These are phyloP conservation scores for Cryptops parisi DNA, from an alignment of 2,888 invertebrate genomes.

Conservation along the genomic window DNA sequence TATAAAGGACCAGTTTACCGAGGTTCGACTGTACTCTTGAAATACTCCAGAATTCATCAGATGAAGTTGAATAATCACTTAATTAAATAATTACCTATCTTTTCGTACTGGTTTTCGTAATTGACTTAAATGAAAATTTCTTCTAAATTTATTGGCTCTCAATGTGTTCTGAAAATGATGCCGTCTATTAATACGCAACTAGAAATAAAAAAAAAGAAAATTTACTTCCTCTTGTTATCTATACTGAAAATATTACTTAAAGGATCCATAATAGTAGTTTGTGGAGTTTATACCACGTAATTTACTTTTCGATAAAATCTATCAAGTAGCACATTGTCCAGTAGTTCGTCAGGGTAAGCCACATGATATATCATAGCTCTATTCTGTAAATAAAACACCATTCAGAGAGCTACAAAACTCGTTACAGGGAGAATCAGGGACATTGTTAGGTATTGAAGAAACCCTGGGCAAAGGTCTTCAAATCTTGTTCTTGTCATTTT, in stretches of 20 bases:
- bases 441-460: not conserved
- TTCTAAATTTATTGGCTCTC: constrained; percentile 9
- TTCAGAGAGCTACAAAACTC: not conserved
- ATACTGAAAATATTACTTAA: not conserved
- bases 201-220: not conserved
- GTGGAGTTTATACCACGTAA: too few relatives aligned
- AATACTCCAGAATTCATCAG: too few relatives aligned
- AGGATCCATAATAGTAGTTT: too few relatives aligned
- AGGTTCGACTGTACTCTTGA: too few relatives aligned
- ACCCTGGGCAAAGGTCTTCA: too few relatives aligned
- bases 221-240: not conserved
- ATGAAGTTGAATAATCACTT: too few relatives aligned
- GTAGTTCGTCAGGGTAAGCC: constrained; percentile 10
- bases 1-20: too few relatives aligned
- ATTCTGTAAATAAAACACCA: not conserved
- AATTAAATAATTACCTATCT: constrained; percentile 12
- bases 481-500: too few relatives aligned
- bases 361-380: constrained; percentile 10
- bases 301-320: constrained; percentile 10
- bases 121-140: constrained; percentile 4
- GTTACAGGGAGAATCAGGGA: not conserved
- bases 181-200: constrained; percentile 4
- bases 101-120: constrained; percentile 4
- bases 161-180: constrained; percentile 9
- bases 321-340: constrained; percentile 3